Base-by-base conservation (phyloP, 2,888 invertebrate genomes). In the Heterodera filipjevi region DNA sequence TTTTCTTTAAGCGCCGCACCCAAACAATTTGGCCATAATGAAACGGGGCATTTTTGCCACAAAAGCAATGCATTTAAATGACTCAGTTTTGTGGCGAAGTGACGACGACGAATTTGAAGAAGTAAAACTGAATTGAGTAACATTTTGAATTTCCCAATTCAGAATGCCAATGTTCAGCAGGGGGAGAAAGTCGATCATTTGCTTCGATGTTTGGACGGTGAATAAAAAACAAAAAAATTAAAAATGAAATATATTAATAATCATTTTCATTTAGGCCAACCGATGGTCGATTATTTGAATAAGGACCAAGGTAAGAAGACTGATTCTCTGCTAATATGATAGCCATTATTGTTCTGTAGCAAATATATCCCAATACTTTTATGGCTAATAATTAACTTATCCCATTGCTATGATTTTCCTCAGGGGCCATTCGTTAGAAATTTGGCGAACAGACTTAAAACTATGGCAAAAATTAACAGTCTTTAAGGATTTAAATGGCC, bases 1-100 rank as follows among this genome's bases (percentile, higher is more conserved):
- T 64, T 88, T 76, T 85, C 86, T 64, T 49, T 66, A 82, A 59
- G 88, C 59, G 59, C 59, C 59, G n/a, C 59, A 59, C 12, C 27
- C 59, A 59, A 59, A 8, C 59, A 59, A 59, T 22, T 59, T 59
- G 59, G 59, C 5, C 59, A n/a, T 59, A 22, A 59, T 59, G 27
- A 59, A 27, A 27, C n/a, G 59, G 27, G 59, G 59, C 59, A 59
- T 59, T 59, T 59, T 27, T 12, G 27, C 2, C 22, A n/a, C 59
- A 0, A 59, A 59, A 3, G n/a, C 59, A 59, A 27, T 59, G n/a
- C n/a, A 59, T n/a, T n/a, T 8, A 8, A 59, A 59, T n/a, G 59
- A 59, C 5, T 59, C 59, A 8, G 3, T 59, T n/a, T n/a, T 59
- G 59, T 59, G 59, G 59, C n/a, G 8, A 27, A 59, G n/a, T 59